Conservation (phyloP, 2,888 invertebrate species). For the Atethmia centrago region DNA sequence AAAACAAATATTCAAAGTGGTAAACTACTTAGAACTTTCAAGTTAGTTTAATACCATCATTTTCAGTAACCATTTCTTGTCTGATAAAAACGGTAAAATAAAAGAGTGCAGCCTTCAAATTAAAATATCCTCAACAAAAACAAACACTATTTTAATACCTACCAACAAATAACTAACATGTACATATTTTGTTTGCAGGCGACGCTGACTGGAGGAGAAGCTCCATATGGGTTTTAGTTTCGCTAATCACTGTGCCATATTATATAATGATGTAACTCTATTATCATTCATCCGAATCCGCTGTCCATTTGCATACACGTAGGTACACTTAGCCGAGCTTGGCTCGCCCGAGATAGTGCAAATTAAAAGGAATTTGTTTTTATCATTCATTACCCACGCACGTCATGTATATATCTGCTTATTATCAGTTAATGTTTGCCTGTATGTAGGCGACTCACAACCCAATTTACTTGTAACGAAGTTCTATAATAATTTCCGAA, state of each 20-base stretch:
- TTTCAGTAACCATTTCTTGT: too few species aligned
- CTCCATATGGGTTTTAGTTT: constrained; percentile 73
- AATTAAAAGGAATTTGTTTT: constrained; percentile 59
- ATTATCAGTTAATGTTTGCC: constrained; percentile 12
- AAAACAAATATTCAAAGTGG: neutral
- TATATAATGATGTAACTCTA: constrained; percentile 65
- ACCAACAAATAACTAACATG: constrained; percentile 12
- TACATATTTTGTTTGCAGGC: constrained; percentile 75
- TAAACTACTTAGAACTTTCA: constrained; percentile 2
- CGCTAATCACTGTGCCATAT: constrained; percentile 70
- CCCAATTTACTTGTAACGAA: constrained; percentile 12
- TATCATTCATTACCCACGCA: constrained; percentile 18
- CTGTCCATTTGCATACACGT: constrained; percentile 59
- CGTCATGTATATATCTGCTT: constrained; percentile 17
- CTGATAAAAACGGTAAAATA: neutral
- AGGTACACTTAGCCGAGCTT: constrained; percentile 56
- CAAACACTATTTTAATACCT: neutral
- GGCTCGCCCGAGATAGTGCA: constrained; percentile 57
- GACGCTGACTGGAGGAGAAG: constrained; percentile 82
- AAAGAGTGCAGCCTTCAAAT: too few species aligned
- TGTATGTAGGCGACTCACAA: neutral
- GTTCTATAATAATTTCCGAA: constrained; percentile 14
- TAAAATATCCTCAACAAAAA: neutral
- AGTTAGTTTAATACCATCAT: neutral
- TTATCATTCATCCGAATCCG: constrained; percentile 50